These are phyloP conservation scores for Cephus spinipes DNA, from an alignment of 2,888 invertebrate genomes.

Conservation along the genomic window DNA sequence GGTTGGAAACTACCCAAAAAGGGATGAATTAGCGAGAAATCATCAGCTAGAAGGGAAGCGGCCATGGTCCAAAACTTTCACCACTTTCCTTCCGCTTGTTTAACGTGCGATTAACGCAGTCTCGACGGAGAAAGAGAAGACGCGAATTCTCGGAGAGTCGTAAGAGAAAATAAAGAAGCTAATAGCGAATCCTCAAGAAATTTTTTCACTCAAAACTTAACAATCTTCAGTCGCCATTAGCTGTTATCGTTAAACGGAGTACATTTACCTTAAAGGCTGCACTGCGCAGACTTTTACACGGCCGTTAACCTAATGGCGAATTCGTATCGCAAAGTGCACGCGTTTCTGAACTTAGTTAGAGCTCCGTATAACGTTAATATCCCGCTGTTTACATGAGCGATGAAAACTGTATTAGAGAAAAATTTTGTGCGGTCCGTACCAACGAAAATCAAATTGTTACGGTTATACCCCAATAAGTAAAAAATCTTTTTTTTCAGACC, in stretches of 20 bases:
- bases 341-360: slow-evolving; percentile 43
- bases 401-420: background rate
- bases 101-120: background rate
- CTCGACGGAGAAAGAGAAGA: no score
- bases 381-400: slow-evolving; percentile 10
- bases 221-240: background rate
- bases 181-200: background rate
- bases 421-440: background rate
- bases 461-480: background rate
- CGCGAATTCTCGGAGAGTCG: background rate
- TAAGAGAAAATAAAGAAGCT: background rate
- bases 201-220: background rate
- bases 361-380: slow-evolving; percentile 45
- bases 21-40: background rate
- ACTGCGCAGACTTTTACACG: slow-evolving; percentile 53
- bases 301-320: slow-evolving; percentile 50
- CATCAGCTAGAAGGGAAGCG: background rate
- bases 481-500: background rate
- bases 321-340: slow-evolving; percentile 29
- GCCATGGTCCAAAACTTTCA: background rate
- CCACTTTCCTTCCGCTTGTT: background rate
- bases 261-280: background rate
- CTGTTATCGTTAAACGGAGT: background rate
- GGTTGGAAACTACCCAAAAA: background rate
- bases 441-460: background rate